These are phyloP conservation scores for Drosophila guanche DNA, from an alignment of 1,140 invertebrate species.

Conservation along the genomic window DNA sequence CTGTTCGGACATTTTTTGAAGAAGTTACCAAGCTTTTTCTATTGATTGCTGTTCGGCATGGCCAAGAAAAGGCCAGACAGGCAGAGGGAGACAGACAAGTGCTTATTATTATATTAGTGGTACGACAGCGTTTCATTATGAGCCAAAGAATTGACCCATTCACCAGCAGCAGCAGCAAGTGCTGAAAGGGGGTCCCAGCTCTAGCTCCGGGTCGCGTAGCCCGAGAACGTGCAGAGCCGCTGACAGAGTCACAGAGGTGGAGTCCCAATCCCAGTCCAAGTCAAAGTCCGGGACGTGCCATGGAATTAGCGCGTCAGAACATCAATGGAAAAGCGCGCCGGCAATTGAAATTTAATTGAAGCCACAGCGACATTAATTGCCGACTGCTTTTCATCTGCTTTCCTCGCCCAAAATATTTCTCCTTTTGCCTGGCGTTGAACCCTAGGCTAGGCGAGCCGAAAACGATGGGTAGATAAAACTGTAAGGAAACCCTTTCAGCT, in stretches of 20 bases:
- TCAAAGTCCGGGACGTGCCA: conserved; percentile 42
- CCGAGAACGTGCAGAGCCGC: conserved; percentile 42
- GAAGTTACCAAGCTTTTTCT: conserved; percentile 45
- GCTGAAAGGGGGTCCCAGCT: conserved; percentile 31
- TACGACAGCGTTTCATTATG: conserved; percentile 67
- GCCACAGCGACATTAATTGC: conserved; percentile 63
- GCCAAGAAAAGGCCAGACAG: conserved; percentile 50
- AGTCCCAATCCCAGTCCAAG: not conserved
- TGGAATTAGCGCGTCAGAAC: conserved; percentile 67
- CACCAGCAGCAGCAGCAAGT: conserved; percentile 14
- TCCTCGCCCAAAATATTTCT: conserved; percentile 1
- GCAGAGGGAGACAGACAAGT: conserved; percentile 38
- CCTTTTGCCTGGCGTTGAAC: conserved; percentile 10
- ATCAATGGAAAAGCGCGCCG: conserved; percentile 58
- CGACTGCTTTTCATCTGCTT: conserved; percentile 20
- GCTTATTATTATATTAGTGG: conserved; percentile 77
- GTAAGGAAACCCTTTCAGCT: conserved; percentile 54
- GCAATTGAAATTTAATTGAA: conserved; percentile 75
- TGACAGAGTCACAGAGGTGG: conserved; percentile 35
- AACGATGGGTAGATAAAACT: conserved; percentile 32
- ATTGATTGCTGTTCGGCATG: conserved; percentile 43
- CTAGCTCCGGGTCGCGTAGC: conserved; percentile 1
- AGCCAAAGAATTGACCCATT: conserved; percentile 62
- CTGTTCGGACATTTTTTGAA: conserved; percentile 43
- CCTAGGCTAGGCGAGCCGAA: not conserved